Evolutionary conservation across 2,113 vertebrate genomes (phyloP).

Genomic region (Laticauda laticaudata): DNA sequence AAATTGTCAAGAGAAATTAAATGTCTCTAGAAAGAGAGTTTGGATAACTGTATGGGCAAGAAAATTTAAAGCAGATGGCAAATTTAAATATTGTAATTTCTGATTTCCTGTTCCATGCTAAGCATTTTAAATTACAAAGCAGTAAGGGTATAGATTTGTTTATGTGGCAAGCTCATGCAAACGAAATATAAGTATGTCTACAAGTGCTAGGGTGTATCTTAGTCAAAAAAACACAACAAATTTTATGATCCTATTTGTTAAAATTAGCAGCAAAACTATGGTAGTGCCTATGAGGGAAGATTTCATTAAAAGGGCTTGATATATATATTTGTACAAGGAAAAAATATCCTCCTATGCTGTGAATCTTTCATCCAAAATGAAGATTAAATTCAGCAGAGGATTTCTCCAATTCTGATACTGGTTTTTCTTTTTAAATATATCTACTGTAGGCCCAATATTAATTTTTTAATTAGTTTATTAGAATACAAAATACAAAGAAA

Average conservation of each 20-base stretch:
- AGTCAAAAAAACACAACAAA: background rate
- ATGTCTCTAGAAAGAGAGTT: conserved; percentile 6
- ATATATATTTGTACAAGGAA: background rate
- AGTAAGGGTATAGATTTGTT: background rate
- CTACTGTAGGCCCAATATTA: background rate
- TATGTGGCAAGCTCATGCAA: conserved; percentile 11
- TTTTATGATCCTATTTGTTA: background rate
- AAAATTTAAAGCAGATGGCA: conserved; percentile 47
- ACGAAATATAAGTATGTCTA: conserved; percentile 34
- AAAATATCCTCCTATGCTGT: background rate
- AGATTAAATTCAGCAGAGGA: background rate
- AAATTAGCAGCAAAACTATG: background rate
- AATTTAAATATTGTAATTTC: conserved; percentile 48
- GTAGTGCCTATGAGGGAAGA: background rate
- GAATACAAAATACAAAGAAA: background rate
- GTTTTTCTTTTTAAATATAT: background rate
- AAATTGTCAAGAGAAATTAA: background rate
- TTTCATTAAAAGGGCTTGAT: background rate
- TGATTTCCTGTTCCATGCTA: conserved; percentile 34
- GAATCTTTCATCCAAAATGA: background rate
- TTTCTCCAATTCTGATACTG: background rate
- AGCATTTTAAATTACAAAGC: conserved; percentile 36
- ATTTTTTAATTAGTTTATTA: background rate
- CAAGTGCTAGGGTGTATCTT: background rate
- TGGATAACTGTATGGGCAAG: conserved; percentile 34